Percentiles rank a stretch among this genome's conserved stretches.
Evolutionary conservation across 2,888 invertebrate genomes (phyloP).

Genomic region (Mechanitis mazaeus): DNA sequence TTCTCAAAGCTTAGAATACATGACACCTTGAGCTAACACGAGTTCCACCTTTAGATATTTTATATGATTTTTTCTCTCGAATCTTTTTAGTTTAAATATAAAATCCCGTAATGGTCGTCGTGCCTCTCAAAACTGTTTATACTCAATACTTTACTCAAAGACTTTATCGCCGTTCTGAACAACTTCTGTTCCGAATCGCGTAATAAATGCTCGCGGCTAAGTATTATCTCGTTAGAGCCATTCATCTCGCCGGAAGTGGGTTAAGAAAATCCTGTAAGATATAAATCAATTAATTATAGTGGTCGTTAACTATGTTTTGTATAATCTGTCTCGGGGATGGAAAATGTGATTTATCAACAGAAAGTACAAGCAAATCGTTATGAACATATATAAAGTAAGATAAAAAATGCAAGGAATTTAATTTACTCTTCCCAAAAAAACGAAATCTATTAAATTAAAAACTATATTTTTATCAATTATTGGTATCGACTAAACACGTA

Average conservation of each 20-base stretch:
- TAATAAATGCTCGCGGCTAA: constrained; percentile 32
- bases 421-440: not conserved
- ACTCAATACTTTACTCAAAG: constrained; percentile 17
- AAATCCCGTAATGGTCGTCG: not conserved
- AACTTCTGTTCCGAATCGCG: constrained; percentile 32
- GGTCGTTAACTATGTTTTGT: not conserved
- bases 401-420: no score
- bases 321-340: not conserved
- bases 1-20: not conserved
- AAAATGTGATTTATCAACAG: no score
- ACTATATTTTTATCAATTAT: no score
- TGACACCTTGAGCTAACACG: no score
- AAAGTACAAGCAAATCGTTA: no score
- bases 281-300: constrained; percentile 22
- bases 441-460: not conserved
- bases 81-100: not conserved
- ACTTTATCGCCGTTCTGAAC: constrained; percentile 28
- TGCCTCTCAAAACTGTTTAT: constrained; percentile 12
- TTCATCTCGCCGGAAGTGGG: constrained; percentile 25
- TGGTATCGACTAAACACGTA: not conserved
- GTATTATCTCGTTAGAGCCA: constrained; percentile 23
- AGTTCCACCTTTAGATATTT: not conserved
- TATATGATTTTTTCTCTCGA: not conserved
- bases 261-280: constrained; percentile 16
- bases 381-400: no score